These are phyloP conservation scores for Leptoteleia sp. DNA, from an alignment of 1,140 invertebrate genomes.

Conservation along the genomic window DNA sequence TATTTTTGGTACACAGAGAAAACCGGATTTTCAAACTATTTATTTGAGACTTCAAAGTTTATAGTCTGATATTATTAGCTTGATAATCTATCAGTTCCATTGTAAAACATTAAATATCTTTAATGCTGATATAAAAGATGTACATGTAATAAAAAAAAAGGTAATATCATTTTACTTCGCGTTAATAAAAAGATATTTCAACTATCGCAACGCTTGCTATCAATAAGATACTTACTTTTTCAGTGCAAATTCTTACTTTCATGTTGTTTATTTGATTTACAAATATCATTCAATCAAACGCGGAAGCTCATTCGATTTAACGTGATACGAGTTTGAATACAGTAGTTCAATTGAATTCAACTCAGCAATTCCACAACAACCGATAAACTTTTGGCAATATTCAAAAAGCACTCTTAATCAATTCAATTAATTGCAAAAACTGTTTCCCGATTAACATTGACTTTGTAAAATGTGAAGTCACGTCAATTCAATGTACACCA, in stretches of 20 bases:
- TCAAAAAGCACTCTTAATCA: not conserved
- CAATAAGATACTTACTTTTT: too few relatives aligned
- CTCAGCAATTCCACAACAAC: not conserved
- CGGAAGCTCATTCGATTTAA: slow-evolving; percentile 5
- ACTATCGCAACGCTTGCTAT: too few relatives aligned
- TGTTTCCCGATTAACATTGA: not conserved
- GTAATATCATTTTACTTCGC: too few relatives aligned
- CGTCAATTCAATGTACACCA: not conserved
- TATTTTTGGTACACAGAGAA: too few relatives aligned
- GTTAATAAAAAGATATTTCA: too few relatives aligned
- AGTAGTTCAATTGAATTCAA: not conserved
- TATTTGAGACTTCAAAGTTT: too few relatives aligned
- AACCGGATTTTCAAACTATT: too few relatives aligned
- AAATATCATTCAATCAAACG: slow-evolving; percentile 1
- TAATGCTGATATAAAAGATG: too few relatives aligned
- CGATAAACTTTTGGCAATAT: not conserved
- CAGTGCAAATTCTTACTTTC: slow-evolving; percentile 9
- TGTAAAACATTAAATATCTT: too few relatives aligned
- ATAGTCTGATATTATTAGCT: too few relatives aligned
- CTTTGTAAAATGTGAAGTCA: not conserved
- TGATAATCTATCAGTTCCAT: too few relatives aligned
- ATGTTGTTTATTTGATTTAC: not conserved
- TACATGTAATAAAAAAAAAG: too few relatives aligned
- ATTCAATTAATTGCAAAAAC: not conserved
- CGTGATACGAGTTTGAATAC: slow-evolving; percentile 3